Evolutionary conservation across 1,140 invertebrate genomes (phyloP).

Genomic region (Asobara japonica): DNA sequence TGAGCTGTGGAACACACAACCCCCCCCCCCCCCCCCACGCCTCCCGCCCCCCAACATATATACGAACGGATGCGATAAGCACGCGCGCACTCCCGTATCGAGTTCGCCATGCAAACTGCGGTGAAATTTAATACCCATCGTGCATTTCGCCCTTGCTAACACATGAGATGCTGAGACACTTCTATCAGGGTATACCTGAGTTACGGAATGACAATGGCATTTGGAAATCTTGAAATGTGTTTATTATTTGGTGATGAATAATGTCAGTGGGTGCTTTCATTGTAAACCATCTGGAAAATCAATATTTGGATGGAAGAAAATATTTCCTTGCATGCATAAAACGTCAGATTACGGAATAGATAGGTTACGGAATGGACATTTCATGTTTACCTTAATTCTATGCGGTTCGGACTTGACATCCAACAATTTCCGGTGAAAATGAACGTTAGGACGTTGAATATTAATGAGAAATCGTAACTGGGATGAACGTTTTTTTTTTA

Average conservation of each 20-base stretch:
- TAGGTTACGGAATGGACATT: too few relatives aligned
- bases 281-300: too few relatives aligned
- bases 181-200: not conserved
- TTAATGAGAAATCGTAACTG: too few relatives aligned
- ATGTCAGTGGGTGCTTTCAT: not conserved
- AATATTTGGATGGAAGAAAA: too few relatives aligned
- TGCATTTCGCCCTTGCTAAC: not conserved
- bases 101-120: conserved; percentile 22
- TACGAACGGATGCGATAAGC: conserved; percentile 31
- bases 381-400: too few relatives aligned
- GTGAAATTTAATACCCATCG: conserved; percentile 29
- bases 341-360: too few relatives aligned
- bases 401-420: too few relatives aligned
- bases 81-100: conserved; percentile 23
- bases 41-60: conserved; percentile 8
- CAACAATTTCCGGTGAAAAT: too few relatives aligned
- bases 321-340: too few relatives aligned
- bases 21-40: not conserved
- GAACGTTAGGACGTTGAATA: too few relatives aligned
- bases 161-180: conserved; percentile 8
- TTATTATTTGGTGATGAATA: not conserved
- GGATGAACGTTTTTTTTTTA: too few relatives aligned
- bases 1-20: conserved; percentile 19
- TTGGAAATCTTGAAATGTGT: not conserved
- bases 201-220: not conserved